Evolutionary conservation across 2,888 invertebrate species (phyloP).

Genomic region (Drosophila aldrichi): DNA sequence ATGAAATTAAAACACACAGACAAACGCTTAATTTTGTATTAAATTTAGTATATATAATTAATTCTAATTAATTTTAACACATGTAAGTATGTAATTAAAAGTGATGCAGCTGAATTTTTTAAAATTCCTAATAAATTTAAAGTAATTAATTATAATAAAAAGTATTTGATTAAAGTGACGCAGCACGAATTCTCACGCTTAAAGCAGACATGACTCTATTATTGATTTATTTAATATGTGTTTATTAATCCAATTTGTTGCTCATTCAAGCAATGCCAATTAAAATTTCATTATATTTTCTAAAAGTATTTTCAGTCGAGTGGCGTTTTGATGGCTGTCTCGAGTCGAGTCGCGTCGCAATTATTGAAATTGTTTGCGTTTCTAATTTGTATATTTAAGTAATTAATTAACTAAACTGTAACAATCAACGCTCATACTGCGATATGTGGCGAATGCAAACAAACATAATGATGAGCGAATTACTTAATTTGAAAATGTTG

Average conservation of each 20-base stretch:
- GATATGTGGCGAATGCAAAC: slow-evolving; percentile 4
- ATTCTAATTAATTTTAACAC: no score
- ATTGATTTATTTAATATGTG: neutral
- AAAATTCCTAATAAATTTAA: neutral
- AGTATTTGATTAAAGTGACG: neutral
- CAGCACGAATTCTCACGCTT: neutral
- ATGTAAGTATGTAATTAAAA: neutral
- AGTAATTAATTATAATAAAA: neutral
- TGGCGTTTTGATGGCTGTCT: slow-evolving; percentile 25
- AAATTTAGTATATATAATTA: neutral
- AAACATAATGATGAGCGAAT: slow-evolving; percentile 34
- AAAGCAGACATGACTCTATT: neutral
- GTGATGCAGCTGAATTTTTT: no score
- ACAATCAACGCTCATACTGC: slow-evolving; percentile 39
- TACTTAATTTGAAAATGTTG: slow-evolving; percentile 57
- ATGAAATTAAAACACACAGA: no score
- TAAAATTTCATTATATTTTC: neutral
- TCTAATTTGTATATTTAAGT: slow-evolving; percentile 43
- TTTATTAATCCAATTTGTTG: slow-evolving; percentile 5
- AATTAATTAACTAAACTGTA: slow-evolving; percentile 56
- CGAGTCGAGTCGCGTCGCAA: slow-evolving; percentile 1
- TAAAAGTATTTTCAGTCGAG: slow-evolving; percentile 7
- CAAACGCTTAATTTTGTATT: neutral
- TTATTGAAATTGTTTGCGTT: slow-evolving; percentile 43
- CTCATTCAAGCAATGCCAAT: neutral